Evolutionary conservation across 2,888 invertebrate genomes (phyloP), one percentile per base, ranked within the genome.

Genomic region (Ichneumon xanthorius): DNA sequence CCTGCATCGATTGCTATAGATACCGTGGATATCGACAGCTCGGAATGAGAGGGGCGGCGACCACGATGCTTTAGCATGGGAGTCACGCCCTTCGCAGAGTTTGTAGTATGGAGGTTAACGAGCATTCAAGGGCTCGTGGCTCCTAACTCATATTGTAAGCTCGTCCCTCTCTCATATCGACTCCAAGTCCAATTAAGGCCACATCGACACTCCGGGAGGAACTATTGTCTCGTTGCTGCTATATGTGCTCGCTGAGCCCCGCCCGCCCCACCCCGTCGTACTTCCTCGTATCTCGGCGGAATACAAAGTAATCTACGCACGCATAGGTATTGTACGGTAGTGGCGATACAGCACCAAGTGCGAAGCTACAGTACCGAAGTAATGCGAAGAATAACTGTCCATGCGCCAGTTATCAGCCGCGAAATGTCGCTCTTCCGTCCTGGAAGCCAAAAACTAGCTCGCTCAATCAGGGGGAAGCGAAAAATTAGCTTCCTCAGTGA

Each of bases 141-240:
- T 16, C 37, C 26, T 71, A 37, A 61, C 55, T 80, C 61, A 77
- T 82, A 72, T 1, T 76, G 55, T 30, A 67, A 84, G 85, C 88
- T 84, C 85, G 87, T 75, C 87, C 67, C 86, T 88, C 88, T 87
- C 78, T 81, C 70, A 19, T 88, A 91, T 90, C 88, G 90, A 86
- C 89, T 86, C 77, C 37, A 70, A 84, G 86, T 85, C 89, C 92
- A 92, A 92, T 92, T 92, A 92, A 91, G 90, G 90, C 77, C 88
- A 88, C 90, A 88, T 88, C 83, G 87, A 85, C 86, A 88, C 88
- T 87, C 83, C 72, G 80, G 84, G 82, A 80, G 88, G 45, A 48
- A 48, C 87, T 89, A 86, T 73, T 77, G 67, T 82, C 26, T 53
- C 11, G 37, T 53, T 71, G 40, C 67, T 67, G 65, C 40, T 79